Evolutionary conservation across 2,888 invertebrate species (phyloP), one percentile per base, ranked within the genome.

Genomic region (Saturnia pavonia): DNA sequence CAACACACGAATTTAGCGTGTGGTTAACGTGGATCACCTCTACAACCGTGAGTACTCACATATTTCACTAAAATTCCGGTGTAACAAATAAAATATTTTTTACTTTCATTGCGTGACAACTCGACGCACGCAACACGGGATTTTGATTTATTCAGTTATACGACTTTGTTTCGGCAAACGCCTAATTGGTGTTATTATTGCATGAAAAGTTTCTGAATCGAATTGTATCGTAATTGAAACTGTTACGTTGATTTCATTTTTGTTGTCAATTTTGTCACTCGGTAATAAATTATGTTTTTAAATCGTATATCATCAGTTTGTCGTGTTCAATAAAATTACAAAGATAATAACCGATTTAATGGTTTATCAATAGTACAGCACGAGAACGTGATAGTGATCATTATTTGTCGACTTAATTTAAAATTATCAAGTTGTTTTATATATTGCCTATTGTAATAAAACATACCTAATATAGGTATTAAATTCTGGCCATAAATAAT

Each of bases 51-150:
- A 81, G 80, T 78, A 81, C 79, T 78, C 75, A 80, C 79, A 84
- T 84, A 87, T 86, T 87, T 85, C 79, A 85, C 77, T 74, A 80
- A 82, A 85, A 85, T 81, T 79, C 80, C 75, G 72, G 70, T 67
- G 69, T 70, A 77, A 78, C 76, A 76, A 78, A 80, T 77, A 74
- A 79, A 76, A 73, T 82, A 81, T 82, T 85, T n/a, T 84, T 82
- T 80, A 85, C 80, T 84, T 83, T 77, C 82, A 83, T 90, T 87
- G 91, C 91, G 90, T 91, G 91, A 85, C 86, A 74, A 77, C 78
- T 80, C 71, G 76, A 69, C 75, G 74, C 91, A 90, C 90, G 89
- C 91, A 82, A 90, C 83, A 75, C 80, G 81, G 77, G 80, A 83
- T 85, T 86, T 85, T 85, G 86, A 85, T 88, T 89, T 87, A 87